phyloP scores from a whole-genome alignment of 2,888 invertebrate species.

The Fabriciana adippe region DNA sequence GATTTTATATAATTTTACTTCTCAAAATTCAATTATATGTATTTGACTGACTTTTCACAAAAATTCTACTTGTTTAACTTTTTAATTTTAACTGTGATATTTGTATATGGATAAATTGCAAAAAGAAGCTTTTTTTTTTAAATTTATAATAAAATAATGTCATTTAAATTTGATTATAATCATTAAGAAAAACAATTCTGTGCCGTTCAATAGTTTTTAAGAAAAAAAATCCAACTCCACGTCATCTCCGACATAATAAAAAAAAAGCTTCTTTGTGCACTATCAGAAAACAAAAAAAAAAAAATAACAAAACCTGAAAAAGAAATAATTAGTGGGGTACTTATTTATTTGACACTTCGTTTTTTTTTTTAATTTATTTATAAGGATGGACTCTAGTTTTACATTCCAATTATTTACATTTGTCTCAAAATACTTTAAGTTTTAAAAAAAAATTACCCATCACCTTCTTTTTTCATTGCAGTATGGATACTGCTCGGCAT shows the following conservation, averaged over 20 bases:
- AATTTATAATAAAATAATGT: background rate
- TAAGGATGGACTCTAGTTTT: slow-evolving; percentile 1
- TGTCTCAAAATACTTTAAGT: slow-evolving; percentile 14
- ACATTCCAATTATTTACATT: slow-evolving; percentile 17
- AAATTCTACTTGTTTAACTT: background rate
- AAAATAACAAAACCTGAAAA: slow-evolving; percentile 34
- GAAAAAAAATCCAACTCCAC: background rate
- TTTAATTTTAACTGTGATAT: slow-evolving; percentile 8
- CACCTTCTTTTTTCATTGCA: slow-evolving; percentile 13
- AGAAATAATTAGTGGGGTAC: slow-evolving; percentile 33
- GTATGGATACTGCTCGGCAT: slow-evolving; percentile 5
- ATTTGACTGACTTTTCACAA: background rate
- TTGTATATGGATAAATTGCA: background rate
- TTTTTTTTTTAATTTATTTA: background rate
- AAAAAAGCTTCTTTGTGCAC: slow-evolving; percentile 22
- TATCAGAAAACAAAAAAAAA: slow-evolving; percentile 22
- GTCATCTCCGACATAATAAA: background rate
- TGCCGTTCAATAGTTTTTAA: slow-evolving; percentile 30
- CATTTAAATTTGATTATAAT: background rate
- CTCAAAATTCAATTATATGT: background rate
- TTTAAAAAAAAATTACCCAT: slow-evolving; percentile 21
- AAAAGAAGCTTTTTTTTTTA: slow-evolving; percentile 23
- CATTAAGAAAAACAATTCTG: background rate
- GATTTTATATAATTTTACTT: slow-evolving; percentile 22
- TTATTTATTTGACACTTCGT: slow-evolving; percentile 11